Evolutionary conservation across 2,888 invertebrate genomes (phyloP), one percentile per base, ranked within the genome.

Genomic region (Apamea monoglypha): DNA sequence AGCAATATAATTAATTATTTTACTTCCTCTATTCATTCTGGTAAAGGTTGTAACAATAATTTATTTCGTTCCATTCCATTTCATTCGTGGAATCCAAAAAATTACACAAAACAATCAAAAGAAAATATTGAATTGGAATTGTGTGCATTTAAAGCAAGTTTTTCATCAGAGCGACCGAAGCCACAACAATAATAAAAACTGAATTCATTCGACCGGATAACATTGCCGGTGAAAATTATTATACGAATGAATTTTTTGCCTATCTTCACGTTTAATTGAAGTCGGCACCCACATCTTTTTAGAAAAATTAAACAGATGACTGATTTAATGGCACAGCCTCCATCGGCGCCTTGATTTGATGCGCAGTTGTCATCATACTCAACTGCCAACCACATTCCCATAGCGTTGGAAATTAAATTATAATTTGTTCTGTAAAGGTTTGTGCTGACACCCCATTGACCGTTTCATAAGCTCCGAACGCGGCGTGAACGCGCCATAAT

Each of bases 401-500:
- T 94, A 94, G 93, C 84, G 92, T 91, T 91, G 87, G 87, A 93
- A 94, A 92, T 91, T 82, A 92, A 95, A 95, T 95, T 94, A 95
- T 96, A 96, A 96, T 96, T 96, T 95, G 92, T 89, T 83, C 84
- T 87, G 94, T 93, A 95, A 95, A 94, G 93, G 92, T 92, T 85
- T 85, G 81, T 85, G 88, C 92, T 94, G 96, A 94, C 95, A 94
- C 95, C 95, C 96, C 96, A 96, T 95, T 93, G 96, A 95, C 95
- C 93, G 91, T 95, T 95, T 95, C 95, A 96, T 96, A 93, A 96
- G 92, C 88, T 94, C 91, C 89, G 91, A 95, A 96, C 91, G 87
- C 92, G 90, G 92, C 96, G 95, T 96, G 96, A 96, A 96, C 93
- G 86, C 87, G 89, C 92, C 87, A 92, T 96, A 96, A 97, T 97